Conservation (phyloP, 2,888 invertebrate species). For the Melanchra persicariae region DNA sequence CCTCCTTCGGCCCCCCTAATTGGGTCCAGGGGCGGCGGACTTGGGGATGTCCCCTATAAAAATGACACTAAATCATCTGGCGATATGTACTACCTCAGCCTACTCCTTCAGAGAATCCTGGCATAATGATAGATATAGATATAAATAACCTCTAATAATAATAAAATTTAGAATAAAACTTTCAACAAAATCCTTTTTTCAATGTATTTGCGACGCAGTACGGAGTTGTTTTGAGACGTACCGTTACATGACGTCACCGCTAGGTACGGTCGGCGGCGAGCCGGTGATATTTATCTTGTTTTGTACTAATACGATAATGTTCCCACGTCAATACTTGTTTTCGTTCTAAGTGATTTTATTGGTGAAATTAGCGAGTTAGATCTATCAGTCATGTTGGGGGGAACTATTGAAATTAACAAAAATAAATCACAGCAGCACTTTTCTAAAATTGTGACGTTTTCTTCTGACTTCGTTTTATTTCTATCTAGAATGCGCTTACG, state of each 20-base stretch:
- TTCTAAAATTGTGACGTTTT: background rate
- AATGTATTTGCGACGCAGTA: slow-evolving; percentile 33
- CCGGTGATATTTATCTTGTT: slow-evolving; percentile 33
- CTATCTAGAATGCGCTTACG: background rate
- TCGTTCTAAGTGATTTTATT: slow-evolving; percentile 5
- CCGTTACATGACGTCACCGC: slow-evolving; percentile 66
- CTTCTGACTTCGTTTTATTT: background rate
- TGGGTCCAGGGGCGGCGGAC: too few relatives aligned
- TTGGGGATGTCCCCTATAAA: too few relatives aligned
- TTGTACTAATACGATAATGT: slow-evolving; percentile 28
- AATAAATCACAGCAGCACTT: background rate
- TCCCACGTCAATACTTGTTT: slow-evolving; percentile 9
- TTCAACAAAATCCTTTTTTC: slow-evolving; percentile 1
- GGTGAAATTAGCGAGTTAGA: background rate
- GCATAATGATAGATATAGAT: background rate
- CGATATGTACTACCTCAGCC: background rate
- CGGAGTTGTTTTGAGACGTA: slow-evolving; percentile 43
- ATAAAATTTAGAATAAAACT: background rate
- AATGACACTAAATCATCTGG: background rate
- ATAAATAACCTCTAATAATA: background rate
- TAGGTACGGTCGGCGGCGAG: slow-evolving; percentile 13
- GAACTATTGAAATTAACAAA: background rate
- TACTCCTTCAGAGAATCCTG: background rate
- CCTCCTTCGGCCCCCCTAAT: too few relatives aligned
- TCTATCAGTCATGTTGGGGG: background rate